Evolutionary conservation across 2,797 vertebrate species (phyloP), one percentile per base, ranked within the genome.

Genomic region (Allenopithecus nigroviridis): DNA sequence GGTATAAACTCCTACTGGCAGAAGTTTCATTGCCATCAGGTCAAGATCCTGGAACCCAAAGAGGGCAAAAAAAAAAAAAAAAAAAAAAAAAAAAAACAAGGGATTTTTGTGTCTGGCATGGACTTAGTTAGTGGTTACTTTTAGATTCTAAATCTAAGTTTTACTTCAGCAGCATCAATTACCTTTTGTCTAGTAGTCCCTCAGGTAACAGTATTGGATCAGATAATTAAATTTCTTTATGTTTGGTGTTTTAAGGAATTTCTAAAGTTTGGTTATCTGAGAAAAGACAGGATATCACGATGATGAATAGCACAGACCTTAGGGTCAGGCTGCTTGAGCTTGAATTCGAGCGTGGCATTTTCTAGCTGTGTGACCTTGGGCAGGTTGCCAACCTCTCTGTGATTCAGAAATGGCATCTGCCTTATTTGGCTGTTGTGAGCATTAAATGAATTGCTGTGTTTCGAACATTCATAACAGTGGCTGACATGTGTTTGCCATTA

Each of bases 241-340:
- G 53, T 57, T 33, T 26, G 5, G 5, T 92, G 95, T 96, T 46
- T 92, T 19, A 76, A 17, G 43, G 36, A 41, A n/a, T 33, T 53
- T 93, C 91, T 33, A 39, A 96, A 93, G 50, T 26, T 79, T 76
- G 33, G 13, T 76, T 59, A 96, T 8, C 46, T 97, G 33, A 41
- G 41, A 68, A 86, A 68, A 84, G 33, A 12, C 48, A 83, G 24
- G 48, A 9, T 75, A 11, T 76, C 16, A n/a, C 28, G 33, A 79
- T 0, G 0, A 30, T 2, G 22, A 84, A 84, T n/a, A 78, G 30
- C 28, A 28, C 28, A 95, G 41, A 36, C 8, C 80, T 91, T 84
- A 84, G 19, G 10, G 41, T 76, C 26, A 84, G 80, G 61, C 14
- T 75, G 21, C 48, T 86, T 48, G n/a, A 79, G 9, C 78, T 26